phyloP scores from a whole-genome alignment of 2,888 invertebrate species.

The Laspeyria flexula region DNA sequence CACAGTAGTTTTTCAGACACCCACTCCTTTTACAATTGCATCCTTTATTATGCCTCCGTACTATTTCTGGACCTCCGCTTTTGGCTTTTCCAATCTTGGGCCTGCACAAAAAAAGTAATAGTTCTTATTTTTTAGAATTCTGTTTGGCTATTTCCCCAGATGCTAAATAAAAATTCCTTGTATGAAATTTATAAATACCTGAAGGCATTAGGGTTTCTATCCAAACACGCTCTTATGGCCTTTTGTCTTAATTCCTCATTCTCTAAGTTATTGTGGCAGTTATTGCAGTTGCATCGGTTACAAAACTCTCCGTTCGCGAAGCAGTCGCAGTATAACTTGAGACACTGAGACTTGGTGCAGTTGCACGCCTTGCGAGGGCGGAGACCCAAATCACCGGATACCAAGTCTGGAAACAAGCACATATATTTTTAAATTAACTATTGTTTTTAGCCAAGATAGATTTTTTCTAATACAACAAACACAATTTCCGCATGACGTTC shows the following conservation, averaged over 20 bases:
- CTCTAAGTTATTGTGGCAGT: slow-evolving; percentile 98
- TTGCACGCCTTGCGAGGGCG: slow-evolving; percentile 98
- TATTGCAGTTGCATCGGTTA: slow-evolving; percentile 98
- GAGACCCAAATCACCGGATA: slow-evolving; percentile 71
- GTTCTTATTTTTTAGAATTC: neutral
- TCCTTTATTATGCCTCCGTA: slow-evolving; percentile 97
- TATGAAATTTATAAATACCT: slow-evolving; percentile 67
- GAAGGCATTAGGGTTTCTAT: slow-evolving; percentile 98
- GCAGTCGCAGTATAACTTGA: slow-evolving; percentile 99
- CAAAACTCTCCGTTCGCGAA: slow-evolving; percentile 99
- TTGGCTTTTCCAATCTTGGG: slow-evolving; percentile 98
- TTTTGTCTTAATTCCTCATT: slow-evolving; percentile 97
- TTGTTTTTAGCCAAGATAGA: too few relatives aligned
- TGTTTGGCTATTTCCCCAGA: too few relatives aligned
- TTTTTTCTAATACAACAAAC: too few relatives aligned
- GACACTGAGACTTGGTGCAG: slow-evolving; percentile 99
- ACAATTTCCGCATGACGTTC: too few relatives aligned
- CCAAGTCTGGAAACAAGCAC: slow-evolving; percentile 48
- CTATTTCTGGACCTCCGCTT: slow-evolving; percentile 90
- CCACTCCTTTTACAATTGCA: slow-evolving; percentile 99
- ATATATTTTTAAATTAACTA: too few relatives aligned
- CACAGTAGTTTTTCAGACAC: slow-evolving; percentile 99
- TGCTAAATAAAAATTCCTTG: too few relatives aligned
- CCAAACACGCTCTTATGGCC: slow-evolving; percentile 97
- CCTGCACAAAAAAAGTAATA: slow-evolving; percentile 71